Evolutionary conservation across 2,113 vertebrate species (phyloP), one percentile per base, ranked within the genome.

Genomic region (Peromyscus polionotus): DNA sequence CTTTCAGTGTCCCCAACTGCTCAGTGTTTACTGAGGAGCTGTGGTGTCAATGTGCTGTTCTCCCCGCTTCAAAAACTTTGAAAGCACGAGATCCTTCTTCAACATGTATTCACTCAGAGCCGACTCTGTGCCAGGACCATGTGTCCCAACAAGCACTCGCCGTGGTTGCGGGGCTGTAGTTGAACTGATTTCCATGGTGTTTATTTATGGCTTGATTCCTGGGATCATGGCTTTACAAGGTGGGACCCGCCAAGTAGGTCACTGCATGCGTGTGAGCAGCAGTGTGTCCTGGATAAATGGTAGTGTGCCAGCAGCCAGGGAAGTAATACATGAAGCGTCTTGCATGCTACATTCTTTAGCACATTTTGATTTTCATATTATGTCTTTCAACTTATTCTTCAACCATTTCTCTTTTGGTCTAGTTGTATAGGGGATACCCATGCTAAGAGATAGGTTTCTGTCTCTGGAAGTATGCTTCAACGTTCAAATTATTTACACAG

Each of bases 401-500:
- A 57, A 3, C 24, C 2, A 2, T 45, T 67, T 70, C 5, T 8
- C 16, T 79, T 13, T 57, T 88, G 42, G 57, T 81, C 42, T 33
- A 28, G 65, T 42, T 87, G 45, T 63, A 17, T 68, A 19, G 68
- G 6, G 48, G 68, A 72, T 76, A 54, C 77, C 61, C 65, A 91
- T 77, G 85, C 70, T 76, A 77, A 97, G 45, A 26, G 59, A 86
- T 65, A 45, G 36, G 8, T 57, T 89, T 28, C 54, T 79, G 67
- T 91, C 75, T 93, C 24, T 51, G 6, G n/a, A 85, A 76, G 13
- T 79, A 5, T 59, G 10, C 12, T 79, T 80, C 84, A 45, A 36
- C 73, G 39, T 75, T 94, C 88, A 80, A 94, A 39, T 86, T 76
- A 79, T 90, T 86, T 72, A 72, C 39, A 28, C 68, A 16, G 26